Evolutionary conservation across 2,113 vertebrate genomes (phyloP), one percentile per base, ranked within the genome.

Genomic region (Prinia subflava): DNA sequence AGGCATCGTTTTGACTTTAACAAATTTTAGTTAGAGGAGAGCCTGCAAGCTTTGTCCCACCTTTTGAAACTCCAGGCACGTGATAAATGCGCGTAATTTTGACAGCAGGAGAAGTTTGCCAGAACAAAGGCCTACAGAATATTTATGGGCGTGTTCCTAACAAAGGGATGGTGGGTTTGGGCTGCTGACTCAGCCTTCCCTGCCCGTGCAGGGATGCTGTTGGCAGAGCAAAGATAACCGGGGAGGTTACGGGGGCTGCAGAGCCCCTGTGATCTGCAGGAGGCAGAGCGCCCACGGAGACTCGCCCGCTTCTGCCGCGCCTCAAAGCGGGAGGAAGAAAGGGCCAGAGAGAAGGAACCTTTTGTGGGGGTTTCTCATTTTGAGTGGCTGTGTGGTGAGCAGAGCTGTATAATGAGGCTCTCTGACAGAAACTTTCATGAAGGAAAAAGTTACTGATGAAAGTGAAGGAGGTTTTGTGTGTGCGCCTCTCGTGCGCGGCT

Each of bases 361-460:
- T 96, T 95, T 59, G 50, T 95, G 73, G 59, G 59, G 78, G 75
- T 91, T 92, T 94, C 93, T 91, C 74, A 28, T 96, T 90, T 91
- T 79, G 73, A 92, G 65, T 75, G 74, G 42, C 90, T 94, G 55
- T 41, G 64, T 41, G 92, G 89, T 76, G 65, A 82, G 86, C 69
- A 46, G 86, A 91, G 88, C 77, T 80, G 82, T 44, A 96, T 97
- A 98, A 98, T 97, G 83, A 98, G 89, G 90, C 70, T 94, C 35
- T 96, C 92, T 65, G 86, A 73, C 52, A 83, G 91, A 95, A 98
- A 97, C 94, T 98, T 97, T 95, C 57, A 65, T 68, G 79, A 73
- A 97, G 90, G 93, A 96, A 96, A 93, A 97, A 98, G 97, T 94
- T 92, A 28, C 88, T 96, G 97, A 98, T 98, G 96, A 98, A 98